Percentiles rank a stretch among this genome's conserved stretches.
These are phyloP conservation scores for Zaprionus kolodkinae DNA, from an alignment of 1,140 invertebrate genomes.

Conservation along the genomic window DNA sequence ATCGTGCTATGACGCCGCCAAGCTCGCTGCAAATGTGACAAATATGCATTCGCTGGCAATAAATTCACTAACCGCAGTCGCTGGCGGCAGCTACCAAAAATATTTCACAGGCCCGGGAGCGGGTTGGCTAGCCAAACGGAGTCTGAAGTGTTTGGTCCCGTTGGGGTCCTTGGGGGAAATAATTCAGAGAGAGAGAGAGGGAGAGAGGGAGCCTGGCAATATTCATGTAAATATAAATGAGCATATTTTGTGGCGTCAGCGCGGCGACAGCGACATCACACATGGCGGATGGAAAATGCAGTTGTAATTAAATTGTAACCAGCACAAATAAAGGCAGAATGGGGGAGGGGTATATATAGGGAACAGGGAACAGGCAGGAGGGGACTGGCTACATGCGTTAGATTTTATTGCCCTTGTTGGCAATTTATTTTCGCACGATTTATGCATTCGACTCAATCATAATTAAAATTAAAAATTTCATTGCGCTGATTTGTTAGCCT, in stretches of 20 bases:
- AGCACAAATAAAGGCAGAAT: constrained; percentile 4
- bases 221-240: constrained; percentile 82
- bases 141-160: constrained; percentile 21
- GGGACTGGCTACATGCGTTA: constrained; percentile 45
- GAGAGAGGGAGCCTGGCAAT: constrained; percentile 20
- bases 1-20: constrained; percentile 72
- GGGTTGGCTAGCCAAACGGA: too few relatives aligned
- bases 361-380: background rate
- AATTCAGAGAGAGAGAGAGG: constrained; percentile 11
- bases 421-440: constrained; percentile 73
- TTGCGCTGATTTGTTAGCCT: constrained; percentile 69
- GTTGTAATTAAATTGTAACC: constrained; percentile 79
- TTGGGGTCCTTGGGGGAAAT: constrained; percentile 45
- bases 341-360: constrained; percentile 31
- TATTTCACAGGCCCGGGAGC: constrained; percentile 64
- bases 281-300: constrained; percentile 51
- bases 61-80: constrained; percentile 78
- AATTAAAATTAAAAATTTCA: constrained; percentile 63
- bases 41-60: constrained; percentile 81
- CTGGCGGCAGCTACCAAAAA: constrained; percentile 66
- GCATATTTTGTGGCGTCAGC: constrained; percentile 78
- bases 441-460: constrained; percentile 76
- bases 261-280: constrained; percentile 39
- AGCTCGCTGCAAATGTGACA: constrained; percentile 81
- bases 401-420: constrained; percentile 76